Base-by-base conservation (phyloP, 1,140 invertebrate genomes). In the Trinorchestia longiramus region DNA sequence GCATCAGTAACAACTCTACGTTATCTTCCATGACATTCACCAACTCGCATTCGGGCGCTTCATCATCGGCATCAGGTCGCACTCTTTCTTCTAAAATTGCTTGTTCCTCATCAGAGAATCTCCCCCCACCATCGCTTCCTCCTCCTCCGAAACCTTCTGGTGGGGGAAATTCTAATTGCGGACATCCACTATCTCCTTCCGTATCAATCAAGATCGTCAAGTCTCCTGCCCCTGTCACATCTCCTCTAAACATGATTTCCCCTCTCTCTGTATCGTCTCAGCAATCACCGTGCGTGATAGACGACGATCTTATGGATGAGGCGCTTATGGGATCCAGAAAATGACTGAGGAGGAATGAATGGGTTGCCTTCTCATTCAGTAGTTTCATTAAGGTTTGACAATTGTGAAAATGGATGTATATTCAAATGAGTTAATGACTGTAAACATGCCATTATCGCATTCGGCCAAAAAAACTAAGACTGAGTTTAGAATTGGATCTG, bases 231-330 rank as follows among this genome's bases (percentile, higher is more conserved):
- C 98, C 98, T 0, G 96, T 97, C n/a, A 96, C 96, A 43, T 96
- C 97, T 40, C 96, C 97, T 42, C 91, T 96, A 62, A 43, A 96
- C 95, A 57, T 96, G 96, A 96, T 97, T 96, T 98, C 98, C 17
- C 98, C 98, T 3, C 98, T 98, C 97, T 98, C 98, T 8, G 98
- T 96, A 43, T 87, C 98, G 77, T 97, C 97, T 87, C 97, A 97
- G 95, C 97, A 97, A 15, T 98, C 98, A 1, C 98, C 98, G 11
- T 98, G 98, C 96, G 98, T 98, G 96, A 98, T 98, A 96, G 98
- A 99, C 97, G 98, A 99, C 97, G 98, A 99, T 97, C 98, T 99
- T 1, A 99, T 99, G 98, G 98, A 99, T 97, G 98, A 99, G 97
- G 98, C 98, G 0, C 97, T 99, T 43, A 98, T 98, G 57, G 98